These are phyloP conservation scores for Cavia porcellus DNA, from an alignment of 2,113 vertebrate genomes.

Conservation along the genomic window DNA sequence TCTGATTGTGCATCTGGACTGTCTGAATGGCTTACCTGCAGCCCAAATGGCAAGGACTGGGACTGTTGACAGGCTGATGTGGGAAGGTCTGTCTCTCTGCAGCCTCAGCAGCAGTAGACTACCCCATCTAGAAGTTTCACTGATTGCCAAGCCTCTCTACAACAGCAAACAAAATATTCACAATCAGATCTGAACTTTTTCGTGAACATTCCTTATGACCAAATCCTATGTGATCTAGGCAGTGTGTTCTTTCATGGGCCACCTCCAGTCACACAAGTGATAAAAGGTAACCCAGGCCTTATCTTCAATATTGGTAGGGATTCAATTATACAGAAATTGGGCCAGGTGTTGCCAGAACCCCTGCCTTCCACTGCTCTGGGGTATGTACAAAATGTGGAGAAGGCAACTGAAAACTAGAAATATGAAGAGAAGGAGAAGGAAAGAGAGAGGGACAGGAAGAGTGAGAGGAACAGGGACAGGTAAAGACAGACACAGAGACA, in stretches of 20 bases:
- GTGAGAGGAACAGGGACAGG: not conserved
- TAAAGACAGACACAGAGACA: not conserved
- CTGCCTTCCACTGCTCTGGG: not conserved
- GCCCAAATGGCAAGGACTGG: not conserved
- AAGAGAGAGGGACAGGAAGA: not conserved
- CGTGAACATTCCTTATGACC: not conserved
- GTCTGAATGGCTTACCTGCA: not conserved
- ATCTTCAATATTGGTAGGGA: not conserved
- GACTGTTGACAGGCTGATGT: not conserved
- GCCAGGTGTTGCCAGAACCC: not conserved
- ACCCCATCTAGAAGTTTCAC: no score
- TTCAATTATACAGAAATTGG: not conserved
- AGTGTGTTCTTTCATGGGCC: not conserved
- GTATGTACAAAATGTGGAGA: not conserved
- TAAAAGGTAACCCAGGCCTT: not conserved
- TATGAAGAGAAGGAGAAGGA: not conserved
- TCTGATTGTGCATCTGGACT: accelerated
- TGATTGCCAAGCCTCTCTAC: not conserved
- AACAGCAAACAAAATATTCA: not conserved
- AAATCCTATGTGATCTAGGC: not conserved
- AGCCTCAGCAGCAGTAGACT: not conserved
- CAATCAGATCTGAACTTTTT: not conserved
- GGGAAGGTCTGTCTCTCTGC: accelerated
- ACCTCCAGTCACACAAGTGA: not conserved
- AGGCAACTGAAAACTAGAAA: not conserved